phyloP scores from a whole-genome alignment of 2,888 invertebrate species.

The Cheilosia pagana region DNA sequence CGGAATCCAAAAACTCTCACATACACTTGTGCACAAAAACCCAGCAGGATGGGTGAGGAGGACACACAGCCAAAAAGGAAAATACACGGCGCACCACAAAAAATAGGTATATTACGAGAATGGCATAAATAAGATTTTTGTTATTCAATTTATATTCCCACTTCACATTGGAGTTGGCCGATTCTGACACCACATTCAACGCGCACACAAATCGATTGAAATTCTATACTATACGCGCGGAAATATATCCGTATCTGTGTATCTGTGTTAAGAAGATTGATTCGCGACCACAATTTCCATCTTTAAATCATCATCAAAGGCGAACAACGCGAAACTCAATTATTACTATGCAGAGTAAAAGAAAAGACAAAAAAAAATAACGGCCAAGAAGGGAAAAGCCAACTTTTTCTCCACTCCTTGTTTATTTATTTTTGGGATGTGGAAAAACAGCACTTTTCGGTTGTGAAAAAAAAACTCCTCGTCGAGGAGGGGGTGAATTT shows the following conservation, averaged over 20 bases:
- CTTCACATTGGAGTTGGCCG: constrained; percentile 31
- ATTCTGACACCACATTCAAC: constrained; percentile 11
- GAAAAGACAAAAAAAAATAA: no score
- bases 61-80: constrained; percentile 13
- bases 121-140: constrained; percentile 59
- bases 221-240: constrained; percentile 31
- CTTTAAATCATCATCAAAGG: constrained; percentile 45
- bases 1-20: constrained; percentile 33
- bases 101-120: constrained; percentile 52
- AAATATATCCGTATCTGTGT: constrained; percentile 48
- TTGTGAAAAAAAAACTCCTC: background rate
- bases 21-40: constrained; percentile 20
- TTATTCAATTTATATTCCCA: constrained; percentile 68
- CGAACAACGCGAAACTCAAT: constrained; percentile 37
- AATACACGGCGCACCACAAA: constrained; percentile 33
- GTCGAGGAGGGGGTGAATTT: background rate
- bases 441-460: background rate
- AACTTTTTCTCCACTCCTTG: constrained; percentile 3
- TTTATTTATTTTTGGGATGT: constrained; percentile 39
- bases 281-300: constrained; percentile 67
- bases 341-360: background rate
- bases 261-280: constrained; percentile 70
- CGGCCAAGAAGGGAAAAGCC: background rate
- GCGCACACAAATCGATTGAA: constrained; percentile 54
- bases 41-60: background rate